Percentiles rank a stretch among this genome's conserved stretches.
Conservation (phyloP, 1,140 invertebrate species). For the Neocloeon triangulifer region DNA sequence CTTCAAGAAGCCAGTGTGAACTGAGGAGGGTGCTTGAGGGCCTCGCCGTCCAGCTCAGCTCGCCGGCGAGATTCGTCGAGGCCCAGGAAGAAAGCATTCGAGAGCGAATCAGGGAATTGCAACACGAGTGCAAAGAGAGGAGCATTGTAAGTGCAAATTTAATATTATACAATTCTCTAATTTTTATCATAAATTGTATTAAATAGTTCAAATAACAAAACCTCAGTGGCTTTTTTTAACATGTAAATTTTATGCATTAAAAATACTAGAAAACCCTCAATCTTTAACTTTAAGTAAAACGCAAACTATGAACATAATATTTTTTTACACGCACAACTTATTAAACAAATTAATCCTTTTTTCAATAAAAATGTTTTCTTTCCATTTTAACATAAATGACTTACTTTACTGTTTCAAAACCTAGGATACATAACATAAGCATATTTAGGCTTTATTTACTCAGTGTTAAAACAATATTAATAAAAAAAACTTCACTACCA, state of each 20-base stretch:
- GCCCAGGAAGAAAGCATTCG: conserved; percentile 49
- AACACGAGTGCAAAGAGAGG: conserved; percentile 51
- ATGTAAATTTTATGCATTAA: neutral
- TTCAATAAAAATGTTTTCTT: too few relatives aligned
- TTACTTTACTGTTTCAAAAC: too few relatives aligned
- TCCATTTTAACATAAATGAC: too few relatives aligned
- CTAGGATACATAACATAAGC: too few relatives aligned
- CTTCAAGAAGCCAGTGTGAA: conserved; percentile 34
- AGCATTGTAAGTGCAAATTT: conserved; percentile 26
- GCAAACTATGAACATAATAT: too few relatives aligned
- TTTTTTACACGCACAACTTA: too few relatives aligned
- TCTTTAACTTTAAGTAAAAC: neutral
- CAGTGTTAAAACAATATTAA: too few relatives aligned
- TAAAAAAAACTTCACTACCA: too few relatives aligned
- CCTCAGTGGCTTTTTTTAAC: neutral
- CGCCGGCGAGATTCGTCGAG: conserved; percentile 43
- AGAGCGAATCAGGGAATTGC: conserved; percentile 45
- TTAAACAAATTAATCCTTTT: too few relatives aligned
- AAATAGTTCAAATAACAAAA: too few relatives aligned
- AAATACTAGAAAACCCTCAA: neutral
- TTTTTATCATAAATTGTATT: too few relatives aligned
- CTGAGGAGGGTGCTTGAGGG: conserved; percentile 38
- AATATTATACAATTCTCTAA: neutral
- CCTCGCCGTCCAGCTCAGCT: conserved; percentile 37
- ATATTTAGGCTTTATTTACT: too few relatives aligned